Percentiles rank a stretch among this genome's conserved stretches.
Conservation (phyloP, 2,888 invertebrate genomes). For the Catocala sponsa region DNA sequence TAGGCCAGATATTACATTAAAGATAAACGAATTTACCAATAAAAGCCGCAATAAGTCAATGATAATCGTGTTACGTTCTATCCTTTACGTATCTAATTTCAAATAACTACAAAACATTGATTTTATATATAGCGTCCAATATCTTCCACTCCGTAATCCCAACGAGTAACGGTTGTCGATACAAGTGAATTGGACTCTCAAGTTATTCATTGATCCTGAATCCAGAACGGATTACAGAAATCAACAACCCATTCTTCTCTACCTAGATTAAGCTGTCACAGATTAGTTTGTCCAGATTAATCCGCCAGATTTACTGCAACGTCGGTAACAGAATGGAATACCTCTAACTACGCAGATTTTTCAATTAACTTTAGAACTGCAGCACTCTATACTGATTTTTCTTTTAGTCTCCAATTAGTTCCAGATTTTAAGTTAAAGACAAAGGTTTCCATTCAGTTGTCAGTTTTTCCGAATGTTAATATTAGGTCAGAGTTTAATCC, state of each 20-base stretch:
- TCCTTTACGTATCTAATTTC: too few relatives aligned
- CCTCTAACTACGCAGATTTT: not conserved
- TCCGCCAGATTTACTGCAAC: constrained; percentile 2
- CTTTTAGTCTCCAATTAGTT: not conserved
- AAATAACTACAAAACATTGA: too few relatives aligned
- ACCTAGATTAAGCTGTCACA: constrained; percentile 16
- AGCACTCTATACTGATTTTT: not conserved
- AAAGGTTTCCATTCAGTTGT: not conserved
- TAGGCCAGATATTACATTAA: too few relatives aligned
- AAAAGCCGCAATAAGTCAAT: too few relatives aligned
- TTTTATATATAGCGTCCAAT: too few relatives aligned
- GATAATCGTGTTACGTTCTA: too few relatives aligned
- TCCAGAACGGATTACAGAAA: not conserved
- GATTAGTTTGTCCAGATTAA: constrained; percentile 16
- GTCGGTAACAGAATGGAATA: not conserved
- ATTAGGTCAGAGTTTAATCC: not conserved
- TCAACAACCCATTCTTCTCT: constrained; percentile 7
- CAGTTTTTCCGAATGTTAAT: not conserved
- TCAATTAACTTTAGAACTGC: constrained; percentile 1
- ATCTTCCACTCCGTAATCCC: too few relatives aligned
- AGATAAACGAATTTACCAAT: too few relatives aligned
- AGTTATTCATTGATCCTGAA: not conserved
- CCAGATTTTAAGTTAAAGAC: too few relatives aligned
- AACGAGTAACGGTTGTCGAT: not conserved
- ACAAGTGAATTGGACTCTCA: not conserved